Base-by-base conservation (phyloP, 2,113 vertebrate species). In the Capreolus pygargus region DNA sequence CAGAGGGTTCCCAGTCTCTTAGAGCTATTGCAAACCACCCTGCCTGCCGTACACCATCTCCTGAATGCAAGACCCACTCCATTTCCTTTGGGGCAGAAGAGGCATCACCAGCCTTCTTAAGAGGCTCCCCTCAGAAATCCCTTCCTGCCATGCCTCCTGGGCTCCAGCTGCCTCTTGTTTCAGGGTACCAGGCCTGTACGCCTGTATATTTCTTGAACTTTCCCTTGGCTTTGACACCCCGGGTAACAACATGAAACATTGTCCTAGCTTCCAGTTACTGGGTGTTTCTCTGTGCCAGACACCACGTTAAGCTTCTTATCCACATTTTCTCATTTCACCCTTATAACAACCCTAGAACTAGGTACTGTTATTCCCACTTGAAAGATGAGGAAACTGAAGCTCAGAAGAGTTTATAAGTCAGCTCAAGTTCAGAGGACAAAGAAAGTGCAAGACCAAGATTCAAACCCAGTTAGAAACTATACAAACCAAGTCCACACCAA, bases 1-100 rank as follows among this genome's bases (percentile, higher is more conserved):
- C 90, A 95, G 81, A 86, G 96, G 67, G 54, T 95, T 96, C 45
- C 88, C 79, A 78, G n/a, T 27, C 61, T 96, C 30, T 30, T 55
- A 50, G 64, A 39, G 36, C 55, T 86, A 95, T 81, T 87, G 52
- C 30, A 45, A 45, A 45, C 86, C 83, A 94, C 30, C 54, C 54
- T 12, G 6, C 54, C 54, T 12, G 6, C n/a, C 5, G 3, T 36
- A 60, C 11, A 16, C 21, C 12, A 14, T 89, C 58, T 89, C 33
- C 70, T 54, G 64, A 91, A 87, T 14, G 28, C n/a, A 39, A 13
- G 21, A 67, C 23, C 55, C 87, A 16, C 13, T 74, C 23, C 23
- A 33, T 47, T 47, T n/a, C 36, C 39, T 93, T 79, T 70, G 50
- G 7, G 17, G 28, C 28, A 23, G 25, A 70, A 54, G 30, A 57